Conservation (phyloP, 2,113 vertebrate genomes). For the Dipodomys spectabilis region DNA sequence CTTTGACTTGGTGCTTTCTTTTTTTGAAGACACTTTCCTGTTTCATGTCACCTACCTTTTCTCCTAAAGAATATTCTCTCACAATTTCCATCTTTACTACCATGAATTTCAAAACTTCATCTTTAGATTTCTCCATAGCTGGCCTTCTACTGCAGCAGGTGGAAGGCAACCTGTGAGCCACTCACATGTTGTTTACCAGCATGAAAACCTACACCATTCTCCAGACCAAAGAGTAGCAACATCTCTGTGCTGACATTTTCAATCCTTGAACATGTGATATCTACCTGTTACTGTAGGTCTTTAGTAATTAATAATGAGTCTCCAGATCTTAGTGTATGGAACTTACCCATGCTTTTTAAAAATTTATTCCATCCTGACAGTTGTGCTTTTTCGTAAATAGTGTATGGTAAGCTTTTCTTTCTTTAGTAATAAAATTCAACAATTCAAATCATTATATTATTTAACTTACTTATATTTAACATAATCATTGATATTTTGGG, state of each 20-base stretch:
- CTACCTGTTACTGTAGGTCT: background rate
- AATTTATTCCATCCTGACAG: background rate
- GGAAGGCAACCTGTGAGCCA: background rate
- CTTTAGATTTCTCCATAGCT: background rate
- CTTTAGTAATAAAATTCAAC: background rate
- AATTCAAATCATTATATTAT: background rate
- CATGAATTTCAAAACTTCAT: background rate
- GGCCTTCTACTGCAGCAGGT: background rate
- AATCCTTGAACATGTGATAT: background rate
- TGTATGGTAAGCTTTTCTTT: background rate
- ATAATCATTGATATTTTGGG: background rate
- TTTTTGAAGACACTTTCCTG: background rate
- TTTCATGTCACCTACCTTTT: background rate
- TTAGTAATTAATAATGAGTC: background rate
- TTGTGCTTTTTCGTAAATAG: background rate
- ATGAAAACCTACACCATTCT: background rate
- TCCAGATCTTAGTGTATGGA: background rate
- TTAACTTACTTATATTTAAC: slow-evolving; percentile 8
- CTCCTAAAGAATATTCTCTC: background rate
- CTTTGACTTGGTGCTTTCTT: background rate
- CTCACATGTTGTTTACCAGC: background rate
- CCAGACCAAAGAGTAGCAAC: background rate
- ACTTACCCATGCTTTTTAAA: background rate
- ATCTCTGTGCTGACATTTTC: background rate
- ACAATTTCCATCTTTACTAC: background rate